These are phyloP conservation scores for Synanthedon andrenaeformis DNA, from an alignment of 2,888 invertebrate genomes.

Conservation along the genomic window DNA sequence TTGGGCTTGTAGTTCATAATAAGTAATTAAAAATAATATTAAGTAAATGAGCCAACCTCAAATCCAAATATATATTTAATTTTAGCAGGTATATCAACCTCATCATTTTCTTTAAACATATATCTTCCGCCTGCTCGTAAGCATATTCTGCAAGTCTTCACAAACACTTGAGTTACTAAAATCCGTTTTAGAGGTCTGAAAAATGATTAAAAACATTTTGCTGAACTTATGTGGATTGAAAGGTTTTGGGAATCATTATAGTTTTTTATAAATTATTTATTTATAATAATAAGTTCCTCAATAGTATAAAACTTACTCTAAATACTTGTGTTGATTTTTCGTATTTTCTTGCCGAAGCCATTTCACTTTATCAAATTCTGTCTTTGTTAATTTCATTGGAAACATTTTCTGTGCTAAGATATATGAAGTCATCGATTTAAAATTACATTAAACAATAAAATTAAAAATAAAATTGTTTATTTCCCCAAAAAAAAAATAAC, in stretches of 20 bases:
- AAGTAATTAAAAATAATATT: not conserved
- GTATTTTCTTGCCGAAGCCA: conserved; percentile 13
- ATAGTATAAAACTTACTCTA: conserved; percentile 7
- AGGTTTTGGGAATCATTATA: not conserved
- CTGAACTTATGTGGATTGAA: not conserved
- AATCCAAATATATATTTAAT: conserved; percentile 19
- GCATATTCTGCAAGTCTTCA: conserved; percentile 22
- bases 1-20: not conserved
- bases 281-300: not conserved
- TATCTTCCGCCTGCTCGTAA: conserved; percentile 15
- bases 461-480: no score
- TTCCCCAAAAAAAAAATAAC: no score
- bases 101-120: conserved; percentile 12
- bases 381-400: conserved; percentile 16
- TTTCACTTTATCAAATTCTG: conserved; percentile 19
- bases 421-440: conserved; percentile 13
- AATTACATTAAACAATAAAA: no score
- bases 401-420: conserved; percentile 18
- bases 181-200: conserved; percentile 11
- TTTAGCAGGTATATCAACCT: conserved; percentile 11
- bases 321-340: conserved; percentile 10
- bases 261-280: not conserved
- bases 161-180: conserved; percentile 3
- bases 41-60: conserved; percentile 13
- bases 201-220: not conserved